A percentile compares a stretch with the other conserved stretches of the same genome.
phyloP scores from a whole-genome alignment of 1,140 invertebrate species.

The Macrobrachium rosenbergii region DNA sequence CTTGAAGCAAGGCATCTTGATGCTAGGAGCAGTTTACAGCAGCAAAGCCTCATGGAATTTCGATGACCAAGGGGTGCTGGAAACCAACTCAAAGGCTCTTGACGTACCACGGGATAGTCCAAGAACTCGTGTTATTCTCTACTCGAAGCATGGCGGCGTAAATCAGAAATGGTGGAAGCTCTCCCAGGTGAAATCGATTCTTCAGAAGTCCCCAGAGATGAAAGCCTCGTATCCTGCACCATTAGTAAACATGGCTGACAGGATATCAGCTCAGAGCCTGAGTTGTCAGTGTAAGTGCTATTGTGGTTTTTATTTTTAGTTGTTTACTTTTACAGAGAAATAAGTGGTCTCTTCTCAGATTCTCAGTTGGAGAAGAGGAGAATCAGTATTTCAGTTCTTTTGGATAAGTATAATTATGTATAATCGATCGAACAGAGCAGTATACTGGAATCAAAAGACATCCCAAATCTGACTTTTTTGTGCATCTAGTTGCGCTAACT shows the following conservation, averaged over 20 bases:
- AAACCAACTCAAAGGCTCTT: neutral
- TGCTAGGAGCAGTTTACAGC: neutral
- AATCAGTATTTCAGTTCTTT: too few species aligned
- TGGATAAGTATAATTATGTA: too few species aligned
- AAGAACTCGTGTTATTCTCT: conserved; percentile 12
- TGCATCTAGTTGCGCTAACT: too few species aligned
- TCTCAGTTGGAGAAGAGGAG: too few species aligned
- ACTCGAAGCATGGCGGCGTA: conserved; percentile 23
- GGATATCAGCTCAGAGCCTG: neutral
- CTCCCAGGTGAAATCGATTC: neutral
- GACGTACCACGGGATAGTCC: conserved; percentile 29
- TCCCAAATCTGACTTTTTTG: too few species aligned
- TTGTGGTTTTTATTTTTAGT: too few species aligned
- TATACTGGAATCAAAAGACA: too few species aligned
- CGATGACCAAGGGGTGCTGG: neutral
- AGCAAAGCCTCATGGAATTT: neutral
- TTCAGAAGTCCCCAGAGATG: neutral
- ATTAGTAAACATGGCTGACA: neutral
- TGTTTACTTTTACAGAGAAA: too few species aligned
- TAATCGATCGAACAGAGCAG: too few species aligned
- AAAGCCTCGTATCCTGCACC: neutral
- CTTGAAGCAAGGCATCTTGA: neutral
- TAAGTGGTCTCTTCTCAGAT: too few species aligned
- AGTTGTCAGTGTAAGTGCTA: neutral
- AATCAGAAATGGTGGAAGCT: conserved; percentile 43